Evolutionary conservation across 2,888 invertebrate genomes (phyloP).

Genomic region (Phortica okadai): DNA sequence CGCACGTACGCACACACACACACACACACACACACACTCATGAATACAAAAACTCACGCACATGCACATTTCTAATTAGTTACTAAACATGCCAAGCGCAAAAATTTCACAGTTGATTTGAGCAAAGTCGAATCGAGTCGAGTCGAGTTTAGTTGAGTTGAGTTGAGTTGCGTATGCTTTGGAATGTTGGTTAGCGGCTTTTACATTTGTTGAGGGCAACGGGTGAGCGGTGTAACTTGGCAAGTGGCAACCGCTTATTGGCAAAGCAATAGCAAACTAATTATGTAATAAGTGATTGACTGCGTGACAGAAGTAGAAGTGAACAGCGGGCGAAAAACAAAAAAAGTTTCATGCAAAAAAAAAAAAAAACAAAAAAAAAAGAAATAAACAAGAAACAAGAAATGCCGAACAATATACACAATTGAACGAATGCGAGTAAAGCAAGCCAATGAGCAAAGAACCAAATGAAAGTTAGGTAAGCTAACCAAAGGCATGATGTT

Average conservation of each 20-base stretch:
- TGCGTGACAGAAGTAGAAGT: not conserved
- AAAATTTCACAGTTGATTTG: slow-evolving; percentile 55
- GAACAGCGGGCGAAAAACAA: not conserved
- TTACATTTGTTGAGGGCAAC: not conserved
- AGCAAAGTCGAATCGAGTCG: not conserved
- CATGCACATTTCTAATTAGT: slow-evolving; percentile 52
- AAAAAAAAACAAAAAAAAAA: not conserved
- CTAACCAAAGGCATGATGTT: no score
- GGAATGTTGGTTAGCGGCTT: not conserved
- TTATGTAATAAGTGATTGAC: slow-evolving; percentile 18
- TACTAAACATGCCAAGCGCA: slow-evolving; percentile 50
- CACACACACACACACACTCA: not conserved
- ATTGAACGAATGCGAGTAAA: no score
- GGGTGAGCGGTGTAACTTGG: not conserved
- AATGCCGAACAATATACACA: not conserved
- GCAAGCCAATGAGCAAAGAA: no score
- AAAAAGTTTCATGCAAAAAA: not conserved
- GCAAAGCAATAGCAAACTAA: slow-evolving; percentile 8
- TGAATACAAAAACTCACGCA: not conserved
- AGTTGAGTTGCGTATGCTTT: not conserved
- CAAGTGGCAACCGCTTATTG: not conserved
- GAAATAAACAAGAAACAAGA: not conserved
- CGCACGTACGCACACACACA: not conserved
- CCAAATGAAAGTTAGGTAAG: no score
- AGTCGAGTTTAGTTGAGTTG: not conserved